Conservation (phyloP, 2,797 vertebrate genomes). For the Catharus ustulatus region DNA sequence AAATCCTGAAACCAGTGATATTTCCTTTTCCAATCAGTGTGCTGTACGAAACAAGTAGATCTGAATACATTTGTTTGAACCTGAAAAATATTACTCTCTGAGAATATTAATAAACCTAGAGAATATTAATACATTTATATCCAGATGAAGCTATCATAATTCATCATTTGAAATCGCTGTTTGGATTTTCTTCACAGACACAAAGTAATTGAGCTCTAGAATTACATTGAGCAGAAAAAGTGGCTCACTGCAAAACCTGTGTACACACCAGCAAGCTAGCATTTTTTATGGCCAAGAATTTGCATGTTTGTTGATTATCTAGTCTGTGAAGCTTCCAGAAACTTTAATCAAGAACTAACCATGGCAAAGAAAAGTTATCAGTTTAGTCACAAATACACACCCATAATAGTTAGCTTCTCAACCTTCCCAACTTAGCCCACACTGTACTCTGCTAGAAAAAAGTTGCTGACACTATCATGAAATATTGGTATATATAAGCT, state of each 20-base stretch:
- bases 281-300: neutral
- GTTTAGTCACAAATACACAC: neutral
- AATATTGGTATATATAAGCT: neutral
- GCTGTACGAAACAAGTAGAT: neutral
- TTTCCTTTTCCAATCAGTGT: neutral
- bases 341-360: neutral
- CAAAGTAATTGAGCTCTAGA: neutral
- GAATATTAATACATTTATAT: neutral
- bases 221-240: neutral
- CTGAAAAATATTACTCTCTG: neutral
- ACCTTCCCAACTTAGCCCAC: neutral
- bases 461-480: neutral
- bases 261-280: neutral
- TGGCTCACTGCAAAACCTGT: neutral
- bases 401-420: neutral
- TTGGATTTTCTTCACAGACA: neutral
- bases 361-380: neutral
- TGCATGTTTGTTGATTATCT: neutral
- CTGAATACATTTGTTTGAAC: neutral
- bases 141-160: neutral
- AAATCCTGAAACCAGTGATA: neutral
- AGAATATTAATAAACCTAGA: neutral
- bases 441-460: neutral
- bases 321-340: neutral
- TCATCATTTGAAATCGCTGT: neutral